A percentile compares a stretch with the other conserved stretches of the same genome.
Conservation (phyloP, 2,113 vertebrate species). For the Rhabdornis inornatus region DNA sequence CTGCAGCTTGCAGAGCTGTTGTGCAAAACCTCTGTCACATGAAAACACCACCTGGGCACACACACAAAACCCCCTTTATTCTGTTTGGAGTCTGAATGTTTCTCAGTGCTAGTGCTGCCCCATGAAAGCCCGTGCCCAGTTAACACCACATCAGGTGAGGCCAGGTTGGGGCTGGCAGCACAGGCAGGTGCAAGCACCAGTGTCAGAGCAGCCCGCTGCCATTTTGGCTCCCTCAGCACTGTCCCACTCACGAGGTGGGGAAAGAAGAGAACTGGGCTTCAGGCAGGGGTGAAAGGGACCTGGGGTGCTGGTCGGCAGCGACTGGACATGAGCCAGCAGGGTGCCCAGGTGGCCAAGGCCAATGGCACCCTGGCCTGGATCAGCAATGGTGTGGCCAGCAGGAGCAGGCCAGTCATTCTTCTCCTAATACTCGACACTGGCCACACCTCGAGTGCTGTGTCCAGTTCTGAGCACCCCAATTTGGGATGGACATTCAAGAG, state of each 20-base stretch:
- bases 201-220: background rate
- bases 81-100: background rate
- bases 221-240: rapidly evolving
- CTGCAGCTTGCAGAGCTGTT: background rate
- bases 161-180: background rate
- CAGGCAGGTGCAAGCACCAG: background rate
- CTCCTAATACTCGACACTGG: too few species aligned
- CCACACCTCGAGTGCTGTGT: background rate
- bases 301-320: background rate
- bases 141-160: too few species aligned
- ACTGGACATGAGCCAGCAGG: background rate
- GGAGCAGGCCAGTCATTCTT: background rate
- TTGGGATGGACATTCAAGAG: too few species aligned
- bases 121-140: background rate
- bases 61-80: background rate
- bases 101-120: background rate
- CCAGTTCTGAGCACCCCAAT: background rate
- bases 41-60: background rate
- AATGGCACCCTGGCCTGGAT: background rate
- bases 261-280: background rate
- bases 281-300: too few species aligned
- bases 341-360: too few species aligned
- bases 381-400: background rate
- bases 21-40: background rate
- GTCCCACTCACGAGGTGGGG: rapidly evolving